These are phyloP conservation scores for Diacarnus erythraeanus DNA, from an alignment of 37 sponge, comb jelly and placozoan genomes.

Conservation along the genomic window DNA sequence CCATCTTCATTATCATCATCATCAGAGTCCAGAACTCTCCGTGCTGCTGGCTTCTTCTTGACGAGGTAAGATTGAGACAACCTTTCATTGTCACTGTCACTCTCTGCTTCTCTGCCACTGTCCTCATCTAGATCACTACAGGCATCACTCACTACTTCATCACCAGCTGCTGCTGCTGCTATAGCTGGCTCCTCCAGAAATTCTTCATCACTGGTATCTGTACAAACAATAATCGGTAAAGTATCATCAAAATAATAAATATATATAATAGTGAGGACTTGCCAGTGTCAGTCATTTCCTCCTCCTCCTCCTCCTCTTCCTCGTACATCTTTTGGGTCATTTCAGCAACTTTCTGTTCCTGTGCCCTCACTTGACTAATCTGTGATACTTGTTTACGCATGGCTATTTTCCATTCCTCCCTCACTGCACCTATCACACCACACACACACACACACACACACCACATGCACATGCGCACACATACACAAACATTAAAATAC, in stretches of 20 bases:
- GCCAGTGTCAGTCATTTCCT: slow-evolving; percentile 43
- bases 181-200: slow-evolving; percentile 15
- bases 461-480: no score
- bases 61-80: background rate
- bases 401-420: slow-evolving; percentile 23
- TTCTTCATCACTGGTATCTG: slow-evolving; percentile 44
- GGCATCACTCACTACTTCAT: slow-evolving; percentile 17
- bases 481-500: no score
- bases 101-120: slow-evolving; percentile 6
- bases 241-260: background rate
- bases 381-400: slow-evolving; percentile 47
- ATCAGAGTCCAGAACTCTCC: slow-evolving; percentile 44
- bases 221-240: background rate
- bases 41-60: background rate
- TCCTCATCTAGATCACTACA: slow-evolving; percentile 52
- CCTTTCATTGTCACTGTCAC: slow-evolving; percentile 1
- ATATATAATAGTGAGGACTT: no score
- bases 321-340: slow-evolving; percentile 40
- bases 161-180: slow-evolving; percentile 2
- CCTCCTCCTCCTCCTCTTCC: slow-evolving; percentile 49
- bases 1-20: slow-evolving; percentile 36
- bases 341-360: slow-evolving; percentile 37
- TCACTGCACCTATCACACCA: slow-evolving; percentile 30
- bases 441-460: background rate
- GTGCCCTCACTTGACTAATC: slow-evolving; percentile 32